phyloP scores from a whole-genome alignment of 2,113 vertebrate species.

The Narcine bancroftii region DNA sequence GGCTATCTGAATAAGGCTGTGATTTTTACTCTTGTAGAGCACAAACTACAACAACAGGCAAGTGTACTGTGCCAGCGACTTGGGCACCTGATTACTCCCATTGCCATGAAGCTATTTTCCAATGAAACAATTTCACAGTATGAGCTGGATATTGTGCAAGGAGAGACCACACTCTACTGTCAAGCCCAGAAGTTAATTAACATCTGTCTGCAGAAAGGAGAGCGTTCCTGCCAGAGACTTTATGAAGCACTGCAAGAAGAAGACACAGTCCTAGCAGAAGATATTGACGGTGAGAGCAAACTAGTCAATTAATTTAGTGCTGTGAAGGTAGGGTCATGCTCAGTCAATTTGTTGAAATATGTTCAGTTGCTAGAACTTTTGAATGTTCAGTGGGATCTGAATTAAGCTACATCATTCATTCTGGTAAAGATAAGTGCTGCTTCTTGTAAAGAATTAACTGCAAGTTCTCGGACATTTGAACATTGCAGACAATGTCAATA shows the following conservation, averaged over 20 bases:
- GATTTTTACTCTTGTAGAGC: slow-evolving; percentile 41
- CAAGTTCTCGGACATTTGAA: neutral
- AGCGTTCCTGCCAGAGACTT: slow-evolving; percentile 45
- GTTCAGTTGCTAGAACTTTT: neutral
- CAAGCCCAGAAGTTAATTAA: slow-evolving; percentile 44
- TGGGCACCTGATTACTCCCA: slow-evolving; percentile 43
- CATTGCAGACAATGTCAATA: neutral
- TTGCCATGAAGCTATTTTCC: slow-evolving; percentile 47
- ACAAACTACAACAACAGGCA: slow-evolving; percentile 42
- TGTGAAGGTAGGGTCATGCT: neutral
- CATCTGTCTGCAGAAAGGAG: slow-evolving; percentile 48
- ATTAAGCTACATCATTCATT: neutral
- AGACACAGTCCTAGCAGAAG: slow-evolving; percentile 45
- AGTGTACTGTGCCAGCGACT: slow-evolving; percentile 44
- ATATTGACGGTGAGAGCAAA: slow-evolving; percentile 40
- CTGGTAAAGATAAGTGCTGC: neutral
- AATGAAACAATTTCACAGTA: slow-evolving; percentile 44
- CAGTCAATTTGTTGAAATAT: too few relatives aligned
- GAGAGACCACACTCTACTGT: slow-evolving; percentile 40
- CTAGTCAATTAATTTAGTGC: neutral
- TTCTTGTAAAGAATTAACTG: neutral
- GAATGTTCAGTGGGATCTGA: neutral
- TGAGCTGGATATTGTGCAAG: slow-evolving; percentile 47
- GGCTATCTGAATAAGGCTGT: neutral
- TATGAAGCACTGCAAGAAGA: slow-evolving; percentile 44